Base-by-base conservation (phyloP, 2,797 vertebrate species). In the Serranus cabrilla region DNA sequence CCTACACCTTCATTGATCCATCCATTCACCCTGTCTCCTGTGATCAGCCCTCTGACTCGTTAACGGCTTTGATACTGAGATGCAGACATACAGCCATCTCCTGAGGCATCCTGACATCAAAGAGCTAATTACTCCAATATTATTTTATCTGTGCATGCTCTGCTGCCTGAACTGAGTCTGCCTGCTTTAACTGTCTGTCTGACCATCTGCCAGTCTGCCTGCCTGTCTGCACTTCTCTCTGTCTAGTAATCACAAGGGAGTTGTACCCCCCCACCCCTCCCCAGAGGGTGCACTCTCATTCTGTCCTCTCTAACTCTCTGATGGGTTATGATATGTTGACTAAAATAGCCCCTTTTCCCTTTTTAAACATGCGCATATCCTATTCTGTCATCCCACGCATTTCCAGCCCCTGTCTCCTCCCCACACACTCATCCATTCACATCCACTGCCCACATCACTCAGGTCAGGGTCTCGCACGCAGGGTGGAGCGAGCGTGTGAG, bases 41-140 rank as follows among this genome's bases (percentile, higher is more conserved):
- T 90, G 85, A 91, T 88, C 84, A 86, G 76, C 40, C 77, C 74
- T 75, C 57, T 40, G 83, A 72, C 76, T 89, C 60, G 62, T 84
- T 82, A 80, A 71, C 21, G 3, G 62, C 79, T 88, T 86, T 78
- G 82, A 85, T 81, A 46, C 74, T 21, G 45, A 77, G 63, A 62
- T 6, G 11, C 63, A 20, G n/a, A 45, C 55, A 23, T 11, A 13
- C 64, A 39, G 14, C 20, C 63, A 37, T 58, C 47, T 64, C 78
- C 49, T 14, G 39, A 50, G 55, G 40, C 58, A 42, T 51, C n/a
- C 17, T 27, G 66, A 63, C 74, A 80, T 78, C 66, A 76, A 70
- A 75, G 68, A 68, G 65, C 73, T 86, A 45, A 92, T 86, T 78
- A 65, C 66, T 76, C 42, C 70, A 31, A 21, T 70, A 62, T 74